Conservation (phyloP, 2,797 vertebrate species). For the Busarellus nigricollis region DNA sequence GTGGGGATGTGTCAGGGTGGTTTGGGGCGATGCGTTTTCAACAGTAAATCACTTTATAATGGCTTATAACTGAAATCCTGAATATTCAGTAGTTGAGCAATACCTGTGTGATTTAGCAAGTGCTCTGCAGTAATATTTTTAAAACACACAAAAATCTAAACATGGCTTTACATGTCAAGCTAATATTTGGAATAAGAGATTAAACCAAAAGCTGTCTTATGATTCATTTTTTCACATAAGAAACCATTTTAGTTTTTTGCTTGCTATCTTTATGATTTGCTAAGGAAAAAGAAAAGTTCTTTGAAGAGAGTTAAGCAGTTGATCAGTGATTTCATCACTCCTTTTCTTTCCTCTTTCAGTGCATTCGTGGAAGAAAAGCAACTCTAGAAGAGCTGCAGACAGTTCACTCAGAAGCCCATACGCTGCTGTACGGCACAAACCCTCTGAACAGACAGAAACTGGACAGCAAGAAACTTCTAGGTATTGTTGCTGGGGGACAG, state of each 20-base stretch:
- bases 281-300: neutral
- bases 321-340: neutral
- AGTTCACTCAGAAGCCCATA: slow-evolving; percentile 92
- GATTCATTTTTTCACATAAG: neutral
- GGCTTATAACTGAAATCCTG: neutral
- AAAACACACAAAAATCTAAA: neutral
- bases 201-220: neutral
- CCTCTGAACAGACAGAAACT: slow-evolving; percentile 93
- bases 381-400: slow-evolving; percentile 93
- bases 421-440: slow-evolving; percentile 94
- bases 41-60: neutral
- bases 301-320: neutral
- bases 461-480: slow-evolving; percentile 89
- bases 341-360: slow-evolving; percentile 71
- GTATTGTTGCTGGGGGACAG: neutral
- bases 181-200: neutral
- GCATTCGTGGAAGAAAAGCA: slow-evolving; percentile 93
- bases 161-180: neutral
- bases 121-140: neutral
- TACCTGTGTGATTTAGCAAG: neutral
- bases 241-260: neutral
- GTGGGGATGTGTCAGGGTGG: neutral
- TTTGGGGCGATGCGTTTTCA: neutral
- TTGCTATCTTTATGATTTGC: neutral
- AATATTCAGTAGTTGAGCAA: neutral